Conservation (phyloP, 2,888 invertebrate genomes). For the Meloe dianella region DNA sequence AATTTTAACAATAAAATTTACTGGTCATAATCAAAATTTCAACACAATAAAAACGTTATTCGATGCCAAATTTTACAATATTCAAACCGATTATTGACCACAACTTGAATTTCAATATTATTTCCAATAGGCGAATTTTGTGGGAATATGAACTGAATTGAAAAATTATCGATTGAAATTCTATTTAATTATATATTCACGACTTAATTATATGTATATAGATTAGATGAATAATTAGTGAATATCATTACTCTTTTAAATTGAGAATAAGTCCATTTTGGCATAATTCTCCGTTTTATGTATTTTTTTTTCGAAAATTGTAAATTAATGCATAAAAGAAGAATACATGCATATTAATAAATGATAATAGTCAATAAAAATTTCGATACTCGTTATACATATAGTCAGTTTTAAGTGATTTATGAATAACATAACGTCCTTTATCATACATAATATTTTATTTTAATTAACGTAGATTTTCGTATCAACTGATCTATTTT, state of each 20-base stretch:
- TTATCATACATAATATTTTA: slow-evolving; percentile 13
- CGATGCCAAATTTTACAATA: slow-evolving; percentile 1
- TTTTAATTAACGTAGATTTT: slow-evolving; percentile 13
- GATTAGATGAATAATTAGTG: neutral
- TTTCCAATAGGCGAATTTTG: neutral
- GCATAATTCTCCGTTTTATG: slow-evolving; percentile 17
- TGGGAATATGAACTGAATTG: neutral
- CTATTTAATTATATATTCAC: neutral
- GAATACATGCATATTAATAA: neutral
- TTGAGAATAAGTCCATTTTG: slow-evolving; percentile 8
- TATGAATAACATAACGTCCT: slow-evolving; percentile 7
- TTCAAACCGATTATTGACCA: slow-evolving; percentile 10
- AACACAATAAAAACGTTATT: slow-evolving; percentile 10
- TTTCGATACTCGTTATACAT: slow-evolving; percentile 10
- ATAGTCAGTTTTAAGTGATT: slow-evolving; percentile 11
- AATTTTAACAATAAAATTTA: slow-evolving; percentile 8
- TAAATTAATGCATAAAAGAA: slow-evolving; percentile 18
- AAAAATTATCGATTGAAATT: slow-evolving; percentile 10
- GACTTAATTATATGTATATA: neutral
- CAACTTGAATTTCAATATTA: slow-evolving; percentile 7
- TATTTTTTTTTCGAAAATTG: neutral
- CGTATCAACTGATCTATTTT: neutral
- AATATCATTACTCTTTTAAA: slow-evolving; percentile 1
- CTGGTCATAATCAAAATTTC: slow-evolving; percentile 6
- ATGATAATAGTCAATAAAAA: slow-evolving; percentile 12